Conservation (phyloP, 2,888 invertebrate species). For the Arge pagana region DNA sequence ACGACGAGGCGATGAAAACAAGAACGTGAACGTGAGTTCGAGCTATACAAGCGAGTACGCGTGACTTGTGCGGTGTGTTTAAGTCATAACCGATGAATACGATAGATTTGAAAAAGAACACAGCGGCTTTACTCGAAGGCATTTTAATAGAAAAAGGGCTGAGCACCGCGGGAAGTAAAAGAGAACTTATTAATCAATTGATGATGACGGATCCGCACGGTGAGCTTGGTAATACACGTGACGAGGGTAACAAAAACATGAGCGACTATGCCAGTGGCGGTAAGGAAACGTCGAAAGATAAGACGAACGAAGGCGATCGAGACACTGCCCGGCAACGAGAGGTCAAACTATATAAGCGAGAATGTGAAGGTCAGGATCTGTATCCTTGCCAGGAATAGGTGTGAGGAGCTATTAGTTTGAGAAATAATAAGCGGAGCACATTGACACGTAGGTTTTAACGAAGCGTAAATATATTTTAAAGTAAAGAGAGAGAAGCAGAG, state of each 20-base stretch:
- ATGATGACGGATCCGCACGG: neutral
- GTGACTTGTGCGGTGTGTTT: too few relatives aligned
- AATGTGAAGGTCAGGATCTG: too few relatives aligned
- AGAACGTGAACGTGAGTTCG: neutral
- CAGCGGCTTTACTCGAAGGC: neutral
- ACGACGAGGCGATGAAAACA: too few relatives aligned
- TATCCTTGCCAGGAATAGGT: too few relatives aligned
- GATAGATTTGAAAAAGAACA: too few relatives aligned
- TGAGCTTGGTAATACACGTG: neutral
- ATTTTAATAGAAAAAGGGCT: neutral
- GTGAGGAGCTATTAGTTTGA: too few relatives aligned
- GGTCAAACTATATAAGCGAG: neutral
- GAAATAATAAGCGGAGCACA: too few relatives aligned
- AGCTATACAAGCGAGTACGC: neutral
- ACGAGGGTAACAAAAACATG: too few relatives aligned
- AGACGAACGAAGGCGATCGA: neutral
- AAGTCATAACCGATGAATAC: too few relatives aligned
- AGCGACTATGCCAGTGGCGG: neutral
- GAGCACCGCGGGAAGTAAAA: conserved; percentile 1
- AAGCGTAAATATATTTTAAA: too few relatives aligned
- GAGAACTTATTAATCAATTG: neutral
- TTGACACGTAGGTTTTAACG: too few relatives aligned
- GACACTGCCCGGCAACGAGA: neutral
- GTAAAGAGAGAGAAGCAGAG: too few relatives aligned
- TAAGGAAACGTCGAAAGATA: neutral